Percentiles rank a stretch among this genome's conserved stretches.
These are phyloP conservation scores for Etheostoma spectabile DNA, from an alignment of 2,113 vertebrate genomes.

Conservation along the genomic window DNA sequence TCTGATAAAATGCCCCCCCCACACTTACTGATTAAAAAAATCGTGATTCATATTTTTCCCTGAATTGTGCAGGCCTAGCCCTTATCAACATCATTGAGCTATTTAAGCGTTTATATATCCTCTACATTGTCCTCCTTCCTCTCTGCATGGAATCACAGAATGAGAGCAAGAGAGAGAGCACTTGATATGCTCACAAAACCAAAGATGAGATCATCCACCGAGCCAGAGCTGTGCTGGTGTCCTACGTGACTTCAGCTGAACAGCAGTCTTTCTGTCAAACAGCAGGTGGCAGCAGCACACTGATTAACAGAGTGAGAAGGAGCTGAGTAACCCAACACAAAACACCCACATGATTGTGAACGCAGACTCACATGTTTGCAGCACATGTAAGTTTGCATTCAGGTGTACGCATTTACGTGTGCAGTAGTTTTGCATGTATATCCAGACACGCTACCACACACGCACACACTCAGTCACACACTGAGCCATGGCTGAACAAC, in stretches of 20 bases:
- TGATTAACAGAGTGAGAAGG: not conserved
- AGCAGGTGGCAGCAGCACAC: constrained; percentile 78
- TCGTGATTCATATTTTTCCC: too few species aligned
- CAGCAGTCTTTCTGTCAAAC: constrained; percentile 46
- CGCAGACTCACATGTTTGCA: constrained; percentile 56
- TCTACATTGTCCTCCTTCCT: constrained; percentile 24
- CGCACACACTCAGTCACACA: constrained; percentile 50
- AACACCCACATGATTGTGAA: not conserved
- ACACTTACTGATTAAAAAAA: too few species aligned
- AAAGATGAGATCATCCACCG: constrained; percentile 75
- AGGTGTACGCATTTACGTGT: constrained; percentile 41
- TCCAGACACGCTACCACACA: constrained; percentile 31
- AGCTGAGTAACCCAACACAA: constrained; percentile 20
- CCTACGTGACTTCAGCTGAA: constrained; percentile 70
- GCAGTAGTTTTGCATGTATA: constrained; percentile 30
- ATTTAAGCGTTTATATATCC: constrained; percentile 40
- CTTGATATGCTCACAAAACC: constrained; percentile 63
- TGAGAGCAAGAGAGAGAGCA: constrained; percentile 33
- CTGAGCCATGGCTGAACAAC: constrained; percentile 71
- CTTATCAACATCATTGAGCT: constrained; percentile 33
- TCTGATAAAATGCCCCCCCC: too few species aligned
- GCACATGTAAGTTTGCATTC: constrained; percentile 53
- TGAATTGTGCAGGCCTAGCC: not conserved
- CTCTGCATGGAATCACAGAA: constrained; percentile 37
- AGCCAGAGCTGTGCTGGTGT: constrained; percentile 69